Base-by-base conservation (phyloP, 2,113 vertebrate genomes). In the Corvus moneduloides region DNA sequence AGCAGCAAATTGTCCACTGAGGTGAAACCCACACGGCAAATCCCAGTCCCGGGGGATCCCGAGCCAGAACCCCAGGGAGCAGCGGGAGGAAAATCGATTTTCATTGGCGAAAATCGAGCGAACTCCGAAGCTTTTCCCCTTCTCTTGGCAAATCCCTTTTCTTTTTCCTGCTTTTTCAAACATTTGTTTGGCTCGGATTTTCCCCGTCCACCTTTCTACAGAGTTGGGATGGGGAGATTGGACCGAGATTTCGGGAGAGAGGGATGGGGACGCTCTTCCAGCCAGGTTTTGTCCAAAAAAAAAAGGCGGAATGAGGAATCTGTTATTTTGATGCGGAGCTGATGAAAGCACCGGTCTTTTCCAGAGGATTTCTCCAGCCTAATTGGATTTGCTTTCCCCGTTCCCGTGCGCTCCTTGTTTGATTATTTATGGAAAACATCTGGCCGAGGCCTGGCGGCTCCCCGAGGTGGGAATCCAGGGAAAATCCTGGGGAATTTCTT, bases 361-460 rank as follows among this genome's bases (percentile, higher is more conserved):
- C 63, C 77, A 80, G 41, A 20, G 52, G 32, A 67, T 67, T 56
- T 26, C 77, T 67, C n/a, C 51, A 3, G 51, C 51, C 33, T 80
- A 37, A 67, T 67, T 67, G 63, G 77, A 80, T 80, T 80, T 56
- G 77, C 63, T 80, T 37, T 16, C 77, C 41, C 63, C 1, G 15
- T 35, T 66, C 76, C 76, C 21, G 27, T 20, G 73, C 46, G 11
- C 58, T 63, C 46, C 59, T 33, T 13, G 13, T 6, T 67, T 6
- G 51, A n/a, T 67, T 67, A 33, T 67, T 67, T 39, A 80, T 56
- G 77, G 77, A 67, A 80, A 80, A 80, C 77, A 80, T 80, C 77
- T 80, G 77, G 14, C 16, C 51, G 33, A 24, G 77, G 20, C 39
- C 62, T 37, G 77, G 77, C 51, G 10, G 77, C 51, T 79, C 76